These are phyloP conservation scores for Mycteria americana DNA, from an alignment of 2,797 vertebrate species.

Conservation along the genomic window DNA sequence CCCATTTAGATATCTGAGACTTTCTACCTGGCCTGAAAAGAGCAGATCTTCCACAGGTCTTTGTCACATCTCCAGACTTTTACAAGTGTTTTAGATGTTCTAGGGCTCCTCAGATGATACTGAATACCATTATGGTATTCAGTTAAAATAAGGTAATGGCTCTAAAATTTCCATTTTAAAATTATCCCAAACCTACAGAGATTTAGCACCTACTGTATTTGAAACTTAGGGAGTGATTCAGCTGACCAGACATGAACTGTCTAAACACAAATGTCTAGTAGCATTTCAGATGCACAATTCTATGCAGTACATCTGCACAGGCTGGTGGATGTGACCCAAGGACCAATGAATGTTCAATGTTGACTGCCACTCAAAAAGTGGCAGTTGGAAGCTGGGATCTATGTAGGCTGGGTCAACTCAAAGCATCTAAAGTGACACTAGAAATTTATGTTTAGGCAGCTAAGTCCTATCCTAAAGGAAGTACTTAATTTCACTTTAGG, in stretches of 20 bases:
- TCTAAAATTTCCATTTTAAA: neutral
- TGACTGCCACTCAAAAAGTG: fast-evolving
- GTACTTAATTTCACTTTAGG: neutral
- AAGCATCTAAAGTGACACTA: neutral
- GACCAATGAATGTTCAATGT: neutral
- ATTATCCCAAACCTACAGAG: neutral
- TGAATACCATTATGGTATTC: neutral
- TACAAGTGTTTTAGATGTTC: neutral
- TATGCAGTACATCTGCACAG: neutral
- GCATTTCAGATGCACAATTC: neutral
- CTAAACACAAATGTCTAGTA: neutral
- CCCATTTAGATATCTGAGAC: neutral
- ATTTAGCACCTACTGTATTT: neutral
- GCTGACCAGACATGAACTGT: neutral
- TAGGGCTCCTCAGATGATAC: neutral
- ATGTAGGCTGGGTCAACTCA: neutral
- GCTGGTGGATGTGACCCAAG: neutral
- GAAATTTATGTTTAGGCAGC: neutral
- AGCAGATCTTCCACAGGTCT: neutral
- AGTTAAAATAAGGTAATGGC: neutral
- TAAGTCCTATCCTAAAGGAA: neutral
- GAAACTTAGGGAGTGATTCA: neutral
- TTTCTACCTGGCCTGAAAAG: neutral
- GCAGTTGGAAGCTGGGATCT: neutral
- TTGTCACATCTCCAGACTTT: neutral